A percentile compares a stretch with the other conserved stretches of the same genome.
phyloP scores from a whole-genome alignment of 2,113 vertebrate species.

The Mystacornis crossleyi region DNA sequence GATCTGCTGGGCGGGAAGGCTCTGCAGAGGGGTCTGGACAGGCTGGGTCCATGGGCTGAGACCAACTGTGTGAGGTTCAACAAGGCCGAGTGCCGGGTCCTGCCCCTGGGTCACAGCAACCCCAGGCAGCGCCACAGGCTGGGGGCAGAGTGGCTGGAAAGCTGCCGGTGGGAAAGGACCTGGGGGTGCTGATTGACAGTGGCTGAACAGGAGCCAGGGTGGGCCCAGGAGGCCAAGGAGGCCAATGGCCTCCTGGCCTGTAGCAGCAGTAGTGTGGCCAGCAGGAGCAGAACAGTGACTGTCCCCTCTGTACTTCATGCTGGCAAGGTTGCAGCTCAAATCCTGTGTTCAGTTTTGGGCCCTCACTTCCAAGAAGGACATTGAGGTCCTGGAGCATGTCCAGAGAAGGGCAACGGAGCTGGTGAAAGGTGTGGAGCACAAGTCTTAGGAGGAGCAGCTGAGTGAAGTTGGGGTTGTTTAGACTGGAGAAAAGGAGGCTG shows the following conservation, averaged over 20 bases:
- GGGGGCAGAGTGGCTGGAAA: neutral
- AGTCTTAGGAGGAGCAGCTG: neutral
- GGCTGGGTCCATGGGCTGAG: neutral
- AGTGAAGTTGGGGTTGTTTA: neutral
- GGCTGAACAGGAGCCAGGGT: neutral
- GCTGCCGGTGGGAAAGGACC: neutral
- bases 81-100: neutral
- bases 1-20: neutral
- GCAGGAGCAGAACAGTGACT: neutral
- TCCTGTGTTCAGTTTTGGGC: neutral
- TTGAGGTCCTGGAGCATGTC: neutral
- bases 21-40: neutral
- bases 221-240: neutral
- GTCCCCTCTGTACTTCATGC: fast-evolving
- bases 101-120: neutral
- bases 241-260: neutral
- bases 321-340: neutral
- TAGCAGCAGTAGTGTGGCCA: neutral
- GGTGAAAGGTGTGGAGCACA: neutral
- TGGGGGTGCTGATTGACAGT: neutral
- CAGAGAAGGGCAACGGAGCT: fast-evolving
- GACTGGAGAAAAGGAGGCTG: neutral
- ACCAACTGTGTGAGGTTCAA: neutral
- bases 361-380: neutral
- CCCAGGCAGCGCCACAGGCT: neutral